A percentile compares a stretch with the other conserved stretches of the same genome.
Conservation (phyloP, 2,888 invertebrate genomes). For the Eilema sororculum region DNA sequence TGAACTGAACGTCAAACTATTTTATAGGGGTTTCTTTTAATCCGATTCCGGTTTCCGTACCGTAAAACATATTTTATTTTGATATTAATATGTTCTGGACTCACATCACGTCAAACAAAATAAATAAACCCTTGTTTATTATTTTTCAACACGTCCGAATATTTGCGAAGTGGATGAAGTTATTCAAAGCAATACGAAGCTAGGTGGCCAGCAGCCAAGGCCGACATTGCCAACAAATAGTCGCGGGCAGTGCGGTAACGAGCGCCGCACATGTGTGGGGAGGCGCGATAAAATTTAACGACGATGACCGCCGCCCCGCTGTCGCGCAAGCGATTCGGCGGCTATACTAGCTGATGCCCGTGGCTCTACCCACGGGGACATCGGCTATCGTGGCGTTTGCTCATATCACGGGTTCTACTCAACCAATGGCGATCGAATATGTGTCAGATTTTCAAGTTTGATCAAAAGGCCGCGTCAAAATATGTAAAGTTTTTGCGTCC, state of each 20-base stretch:
- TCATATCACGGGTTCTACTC: too few species aligned
- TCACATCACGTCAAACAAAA: conserved; percentile 1
- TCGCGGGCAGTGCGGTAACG: conserved; percentile 50
- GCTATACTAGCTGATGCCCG: neutral
- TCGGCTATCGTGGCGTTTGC: too few species aligned
- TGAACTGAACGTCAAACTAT: neutral
- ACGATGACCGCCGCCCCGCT: conserved; percentile 47
- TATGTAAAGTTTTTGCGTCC: too few species aligned
- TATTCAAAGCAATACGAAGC: conserved; percentile 51
- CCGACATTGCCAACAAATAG: conserved; percentile 37
- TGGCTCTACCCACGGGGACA: too few species aligned
- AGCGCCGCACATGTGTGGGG: conserved; percentile 66
- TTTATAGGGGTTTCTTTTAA: neutral
- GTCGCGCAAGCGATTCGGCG: conserved; percentile 25
- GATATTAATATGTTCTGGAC: neutral
- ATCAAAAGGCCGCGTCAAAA: too few species aligned
- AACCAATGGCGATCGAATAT: too few species aligned
- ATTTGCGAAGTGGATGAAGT: conserved; percentile 31
- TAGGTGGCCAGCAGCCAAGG: conserved; percentile 38
- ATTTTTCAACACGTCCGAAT: conserved; percentile 12
- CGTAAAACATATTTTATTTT: neutral
- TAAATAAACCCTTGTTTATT: conserved; percentile 8
- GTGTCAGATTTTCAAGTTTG: too few species aligned
- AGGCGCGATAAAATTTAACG: conserved; percentile 66
- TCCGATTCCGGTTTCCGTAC: neutral